These are phyloP conservation scores for Nemapogon koenigi DNA, from an alignment of 2,888 invertebrate genomes.

Conservation along the genomic window DNA sequence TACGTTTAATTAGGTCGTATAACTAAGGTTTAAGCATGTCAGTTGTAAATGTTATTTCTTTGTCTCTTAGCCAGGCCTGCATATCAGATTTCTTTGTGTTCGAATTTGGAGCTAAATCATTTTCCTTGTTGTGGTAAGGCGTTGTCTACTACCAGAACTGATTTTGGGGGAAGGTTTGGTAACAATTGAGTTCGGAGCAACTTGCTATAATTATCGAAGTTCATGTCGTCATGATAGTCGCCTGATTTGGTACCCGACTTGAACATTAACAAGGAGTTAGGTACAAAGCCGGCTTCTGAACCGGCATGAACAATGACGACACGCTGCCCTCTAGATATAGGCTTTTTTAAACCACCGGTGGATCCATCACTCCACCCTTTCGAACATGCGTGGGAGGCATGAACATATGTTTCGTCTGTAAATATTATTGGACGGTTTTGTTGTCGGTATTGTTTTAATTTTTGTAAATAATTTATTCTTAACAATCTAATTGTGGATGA, in stretches of 20 bases:
- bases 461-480: slow-evolving; percentile 19
- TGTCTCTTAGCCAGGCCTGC: slow-evolving; percentile 3
- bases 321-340: slow-evolving; percentile 16
- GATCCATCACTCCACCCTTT: slow-evolving; percentile 11
- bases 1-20: too few relatives aligned
- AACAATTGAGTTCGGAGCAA: slow-evolving; percentile 21
- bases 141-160: slow-evolving; percentile 14
- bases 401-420: too few relatives aligned
- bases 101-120: slow-evolving; percentile 3
- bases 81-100: slow-evolving; percentile 7
- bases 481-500: slow-evolving; percentile 14
- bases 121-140: slow-evolving; percentile 16
- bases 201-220: too few relatives aligned
- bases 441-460: slow-evolving; percentile 11
- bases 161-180: slow-evolving; percentile 18
- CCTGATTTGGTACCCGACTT: too few relatives aligned
- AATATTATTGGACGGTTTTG: neutral
- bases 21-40: too few relatives aligned
- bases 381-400: slow-evolving; percentile 13
- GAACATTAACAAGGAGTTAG: too few relatives aligned
- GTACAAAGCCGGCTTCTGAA: too few relatives aligned
- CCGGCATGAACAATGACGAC: slow-evolving; percentile 18
- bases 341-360: slow-evolving; percentile 9
- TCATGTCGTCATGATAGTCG: too few relatives aligned
- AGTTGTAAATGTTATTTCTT: too few relatives aligned